Evolutionary conservation across 1,140 invertebrate genomes (phyloP), one percentile per base, ranked within the genome.

Genomic region (Aporrectodea caliginosa): DNA sequence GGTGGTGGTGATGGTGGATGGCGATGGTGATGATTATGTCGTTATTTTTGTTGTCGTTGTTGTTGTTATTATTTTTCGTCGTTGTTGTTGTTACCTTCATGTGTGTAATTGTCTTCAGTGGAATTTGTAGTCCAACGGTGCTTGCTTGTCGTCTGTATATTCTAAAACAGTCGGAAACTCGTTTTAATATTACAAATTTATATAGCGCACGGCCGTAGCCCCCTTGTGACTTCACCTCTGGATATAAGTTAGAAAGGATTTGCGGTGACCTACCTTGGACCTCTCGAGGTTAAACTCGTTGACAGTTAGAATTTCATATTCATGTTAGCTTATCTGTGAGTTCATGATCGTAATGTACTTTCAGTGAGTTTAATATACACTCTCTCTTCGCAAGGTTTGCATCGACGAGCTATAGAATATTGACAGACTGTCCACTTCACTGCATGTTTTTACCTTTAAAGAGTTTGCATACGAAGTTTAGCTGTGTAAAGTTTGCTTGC

Each of bases 1-100:
- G n/a, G n/a, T n/a, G n/a, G n/a, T n/a, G n/a, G n/a, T n/a, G n/a
- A n/a, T n/a, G n/a, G n/a, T n/a, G n/a, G n/a, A n/a, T n/a, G n/a
- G n/a, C n/a, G n/a, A n/a, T n/a, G n/a, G n/a, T n/a, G n/a, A n/a
- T n/a, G n/a, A n/a, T n/a, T n/a, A n/a, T n/a, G n/a, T n/a, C n/a
- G n/a, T n/a, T n/a, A n/a, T n/a, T n/a, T n/a, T n/a, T n/a, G n/a
- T n/a, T n/a, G n/a, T n/a, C n/a, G n/a, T n/a, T n/a, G n/a, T n/a
- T n/a, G n/a, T n/a, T n/a, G n/a, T n/a, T n/a, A n/a, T n/a, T n/a
- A n/a, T n/a, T n/a, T n/a, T n/a, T n/a, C n/a, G n/a, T n/a, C n/a
- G n/a, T n/a, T n/a, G n/a, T n/a, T n/a, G n/a, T n/a, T n/a, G n/a
- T 58, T 88, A 97, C 96, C 92, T 97, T 97, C 77, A 98, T 91